A percentile compares a stretch with the other conserved stretches of the same genome.
phyloP scores from a whole-genome alignment of 2,888 invertebrate genomes.

The Mythimna pallens region DNA sequence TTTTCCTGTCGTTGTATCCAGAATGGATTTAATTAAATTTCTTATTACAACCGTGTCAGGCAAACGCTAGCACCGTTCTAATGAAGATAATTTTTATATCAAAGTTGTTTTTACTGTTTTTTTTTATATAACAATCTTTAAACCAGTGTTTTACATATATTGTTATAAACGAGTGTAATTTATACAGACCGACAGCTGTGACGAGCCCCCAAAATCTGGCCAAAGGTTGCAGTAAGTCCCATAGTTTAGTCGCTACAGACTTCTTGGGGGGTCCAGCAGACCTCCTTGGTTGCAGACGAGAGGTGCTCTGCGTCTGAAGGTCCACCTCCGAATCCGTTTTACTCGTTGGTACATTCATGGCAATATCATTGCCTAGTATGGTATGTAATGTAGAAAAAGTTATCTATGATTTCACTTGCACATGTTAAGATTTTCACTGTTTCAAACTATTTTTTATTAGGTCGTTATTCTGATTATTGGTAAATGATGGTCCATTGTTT shows the following conservation, averaged over 20 bases:
- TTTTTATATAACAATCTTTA: neutral
- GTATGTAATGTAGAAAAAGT: conserved; percentile 32
- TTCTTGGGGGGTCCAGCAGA: conserved; percentile 75
- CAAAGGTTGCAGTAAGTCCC: conserved; percentile 86
- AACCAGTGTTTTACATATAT: neutral
- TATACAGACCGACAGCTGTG: conserved; percentile 83
- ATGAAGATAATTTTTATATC: neutral
- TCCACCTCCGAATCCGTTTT: conserved; percentile 73
- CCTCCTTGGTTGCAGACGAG: conserved; percentile 71
- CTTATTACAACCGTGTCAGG: neutral
- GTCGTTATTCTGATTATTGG: neutral
- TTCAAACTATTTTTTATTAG: neutral
- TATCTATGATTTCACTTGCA: conserved; percentile 40
- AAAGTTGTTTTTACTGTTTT: no score
- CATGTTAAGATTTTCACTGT: conserved; percentile 26
- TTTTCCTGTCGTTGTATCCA: conserved; percentile 9
- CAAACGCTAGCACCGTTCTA: neutral
- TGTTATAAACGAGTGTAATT: neutral
- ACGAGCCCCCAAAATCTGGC: conserved; percentile 87
- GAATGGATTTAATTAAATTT: conserved; percentile 19
- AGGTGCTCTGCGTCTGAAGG: conserved; percentile 69
- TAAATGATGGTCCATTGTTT: conserved; percentile 1
- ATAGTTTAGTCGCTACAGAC: conserved; percentile 80
- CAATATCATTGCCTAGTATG: conserved; percentile 43
- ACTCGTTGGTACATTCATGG: conserved; percentile 75